These are phyloP conservation scores for Tachycineta bicolor DNA, from an alignment of 2,113 vertebrate species.

Conservation along the genomic window DNA sequence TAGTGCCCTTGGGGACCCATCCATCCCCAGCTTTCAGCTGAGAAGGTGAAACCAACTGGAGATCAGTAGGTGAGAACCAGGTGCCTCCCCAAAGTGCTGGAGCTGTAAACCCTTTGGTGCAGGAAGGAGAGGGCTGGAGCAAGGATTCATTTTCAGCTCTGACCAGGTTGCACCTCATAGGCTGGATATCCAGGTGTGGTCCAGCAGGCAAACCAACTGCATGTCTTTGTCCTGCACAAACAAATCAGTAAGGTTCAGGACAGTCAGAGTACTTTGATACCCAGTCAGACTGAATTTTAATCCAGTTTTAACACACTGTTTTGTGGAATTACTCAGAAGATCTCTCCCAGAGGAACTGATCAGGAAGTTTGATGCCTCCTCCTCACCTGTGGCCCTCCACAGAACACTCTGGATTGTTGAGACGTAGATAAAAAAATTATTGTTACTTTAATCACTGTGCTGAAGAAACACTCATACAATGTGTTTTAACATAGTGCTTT, in stretches of 20 bases:
- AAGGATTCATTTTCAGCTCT: neutral
- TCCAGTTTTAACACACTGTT: neutral
- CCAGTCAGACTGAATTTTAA: neutral
- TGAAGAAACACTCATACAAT: neutral
- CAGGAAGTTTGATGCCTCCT: neutral
- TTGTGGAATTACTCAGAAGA: neutral
- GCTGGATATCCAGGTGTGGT: neutral
- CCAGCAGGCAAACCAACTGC: neutral
- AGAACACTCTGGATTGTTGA: neutral
- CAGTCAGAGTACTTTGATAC: neutral
- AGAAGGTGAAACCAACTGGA: neutral
- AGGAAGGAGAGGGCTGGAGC: neutral
- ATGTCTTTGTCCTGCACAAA: neutral
- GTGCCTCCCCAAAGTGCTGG: accelerated
- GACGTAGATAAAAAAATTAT: neutral
- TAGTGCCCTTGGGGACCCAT: neutral
- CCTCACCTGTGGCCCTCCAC: neutral
- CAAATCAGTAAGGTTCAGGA: neutral
- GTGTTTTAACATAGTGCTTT: neutral
- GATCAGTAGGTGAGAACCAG: neutral
- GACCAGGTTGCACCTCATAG: neutral
- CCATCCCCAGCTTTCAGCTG: neutral
- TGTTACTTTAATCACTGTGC: neutral
- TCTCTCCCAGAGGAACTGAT: neutral
- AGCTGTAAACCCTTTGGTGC: neutral